Conservation (phyloP, 2,797 vertebrate genomes). For the Hipposideros larvatus region DNA sequence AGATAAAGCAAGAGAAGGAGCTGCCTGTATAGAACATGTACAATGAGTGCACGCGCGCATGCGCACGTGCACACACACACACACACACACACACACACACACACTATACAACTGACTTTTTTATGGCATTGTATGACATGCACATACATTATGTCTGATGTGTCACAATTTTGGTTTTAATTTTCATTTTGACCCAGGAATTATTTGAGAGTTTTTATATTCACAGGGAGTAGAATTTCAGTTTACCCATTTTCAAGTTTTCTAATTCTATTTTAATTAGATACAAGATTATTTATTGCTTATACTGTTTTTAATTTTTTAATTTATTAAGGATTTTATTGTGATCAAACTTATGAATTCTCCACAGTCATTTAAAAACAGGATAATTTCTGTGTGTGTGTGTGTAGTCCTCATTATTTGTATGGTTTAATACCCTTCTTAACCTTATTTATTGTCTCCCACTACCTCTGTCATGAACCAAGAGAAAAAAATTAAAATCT, state of each 20-base stretch:
- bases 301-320: not conserved
- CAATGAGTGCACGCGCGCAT: too few species aligned
- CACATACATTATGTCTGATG: not conserved
- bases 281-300: not conserved
- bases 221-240: not conserved
- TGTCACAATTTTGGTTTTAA: not conserved
- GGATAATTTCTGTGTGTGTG: not conserved
- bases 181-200: slow-evolving; percentile 22
- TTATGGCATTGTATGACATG: not conserved
- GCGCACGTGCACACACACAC: not conserved
- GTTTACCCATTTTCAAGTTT: not conserved
- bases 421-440: not conserved
- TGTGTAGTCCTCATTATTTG: not conserved
- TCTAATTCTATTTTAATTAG: not conserved
- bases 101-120: not conserved
- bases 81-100: not conserved
- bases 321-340: not conserved
- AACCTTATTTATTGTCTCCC: not conserved
- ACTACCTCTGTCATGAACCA: not conserved
- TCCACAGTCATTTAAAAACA: not conserved
- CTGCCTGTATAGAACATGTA: not conserved
- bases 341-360: not conserved
- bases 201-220: not conserved
- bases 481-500: slow-evolving; percentile 17
- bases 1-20: not conserved